Percentiles rank a stretch among this genome's conserved stretches.
Evolutionary conservation across 2,888 invertebrate species (phyloP).

Genomic region (Protodeltote pygarga): DNA sequence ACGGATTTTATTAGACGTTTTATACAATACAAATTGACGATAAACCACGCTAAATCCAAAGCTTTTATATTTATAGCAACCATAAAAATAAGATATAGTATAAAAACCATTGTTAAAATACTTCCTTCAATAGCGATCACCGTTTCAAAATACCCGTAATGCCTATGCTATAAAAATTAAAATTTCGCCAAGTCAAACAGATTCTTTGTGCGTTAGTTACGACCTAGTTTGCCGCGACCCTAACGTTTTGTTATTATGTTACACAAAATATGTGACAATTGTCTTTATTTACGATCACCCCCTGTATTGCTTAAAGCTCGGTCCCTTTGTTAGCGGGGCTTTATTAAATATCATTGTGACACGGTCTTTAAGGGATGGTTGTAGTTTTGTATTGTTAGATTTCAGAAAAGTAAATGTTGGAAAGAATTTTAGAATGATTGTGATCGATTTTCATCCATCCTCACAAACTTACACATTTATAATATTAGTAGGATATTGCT

Average conservation of each 20-base stretch:
- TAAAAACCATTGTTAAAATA: constrained; percentile 8
- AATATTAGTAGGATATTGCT: no score
- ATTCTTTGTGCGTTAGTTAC: constrained; percentile 45
- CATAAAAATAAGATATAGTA: constrained; percentile 32
- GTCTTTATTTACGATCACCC: constrained; percentile 50
- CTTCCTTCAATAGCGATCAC: constrained; percentile 1
- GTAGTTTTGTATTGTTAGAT: constrained; percentile 5
- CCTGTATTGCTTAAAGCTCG: constrained; percentile 35
- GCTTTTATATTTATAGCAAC: not conserved
- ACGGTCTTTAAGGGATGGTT: constrained; percentile 15
- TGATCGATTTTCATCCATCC: no score
- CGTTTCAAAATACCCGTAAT: constrained; percentile 22
- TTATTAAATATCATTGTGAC: constrained; percentile 38
- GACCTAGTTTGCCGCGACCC: constrained; percentile 24
- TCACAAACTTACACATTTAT: no score
- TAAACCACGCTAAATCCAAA: no score
- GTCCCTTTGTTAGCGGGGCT: constrained; percentile 36
- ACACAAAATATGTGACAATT: constrained; percentile 54
- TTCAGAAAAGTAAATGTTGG: no score
- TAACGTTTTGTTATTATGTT: constrained; percentile 47
- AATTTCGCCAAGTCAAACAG: constrained; percentile 36
- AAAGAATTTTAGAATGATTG: no score
- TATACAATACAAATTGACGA: no score
- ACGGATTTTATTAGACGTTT: no score
- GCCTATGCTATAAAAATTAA: constrained; percentile 38